Conservation (phyloP, 2,888 invertebrate genomes). For the Carpatolechia fugitivella region DNA sequence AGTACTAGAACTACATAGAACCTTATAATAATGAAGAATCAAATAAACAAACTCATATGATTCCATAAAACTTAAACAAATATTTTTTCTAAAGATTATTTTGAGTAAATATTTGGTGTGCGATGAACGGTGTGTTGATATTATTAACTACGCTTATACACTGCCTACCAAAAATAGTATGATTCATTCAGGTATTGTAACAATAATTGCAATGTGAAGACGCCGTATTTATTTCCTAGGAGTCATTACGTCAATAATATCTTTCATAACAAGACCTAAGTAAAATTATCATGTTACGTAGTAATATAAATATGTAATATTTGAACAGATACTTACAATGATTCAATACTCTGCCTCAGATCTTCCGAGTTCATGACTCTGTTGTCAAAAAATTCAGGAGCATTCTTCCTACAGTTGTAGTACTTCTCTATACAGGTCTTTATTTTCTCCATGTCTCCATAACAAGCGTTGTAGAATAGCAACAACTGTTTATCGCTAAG, state of each 20-base stretch:
- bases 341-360: slow-evolving; percentile 63
- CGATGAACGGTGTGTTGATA: no score
- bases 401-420: slow-evolving; percentile 77
- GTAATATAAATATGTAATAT: not conserved
- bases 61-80: no score
- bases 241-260: slow-evolving; percentile 2
- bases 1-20: no score
- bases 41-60: no score
- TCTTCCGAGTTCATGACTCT: slow-evolving; percentile 75
- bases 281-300: not conserved
- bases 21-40: no score
- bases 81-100: no score
- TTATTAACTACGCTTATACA: no score
- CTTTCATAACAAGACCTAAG: not conserved
- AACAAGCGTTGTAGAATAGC: slow-evolving; percentile 83
- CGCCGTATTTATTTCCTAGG: no score
- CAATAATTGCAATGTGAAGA: no score
- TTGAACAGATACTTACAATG: slow-evolving; percentile 69
- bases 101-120: no score
- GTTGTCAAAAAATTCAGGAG: slow-evolving; percentile 82
- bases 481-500: slow-evolving; percentile 81
- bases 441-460: slow-evolving; percentile 78
- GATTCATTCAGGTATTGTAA: no score
- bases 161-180: no score
- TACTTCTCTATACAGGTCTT: slow-evolving; percentile 82